phyloP scores from a whole-genome alignment of 2,113 vertebrate species.

The Colinus virginianus region DNA sequence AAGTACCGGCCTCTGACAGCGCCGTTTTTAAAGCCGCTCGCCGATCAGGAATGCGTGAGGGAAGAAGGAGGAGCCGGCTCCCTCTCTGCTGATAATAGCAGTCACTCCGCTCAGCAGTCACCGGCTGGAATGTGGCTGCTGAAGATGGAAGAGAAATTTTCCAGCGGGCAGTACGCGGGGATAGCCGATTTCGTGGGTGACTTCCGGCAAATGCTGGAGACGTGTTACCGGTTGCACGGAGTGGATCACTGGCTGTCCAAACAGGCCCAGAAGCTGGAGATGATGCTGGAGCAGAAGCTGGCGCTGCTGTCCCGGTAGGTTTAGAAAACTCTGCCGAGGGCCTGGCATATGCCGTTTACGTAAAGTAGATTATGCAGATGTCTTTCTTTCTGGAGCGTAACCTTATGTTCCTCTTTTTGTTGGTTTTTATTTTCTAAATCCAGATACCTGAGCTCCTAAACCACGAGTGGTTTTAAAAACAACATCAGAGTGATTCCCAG shows the following conservation, averaged over 20 bases:
- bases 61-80: constrained; percentile 2
- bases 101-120: neutral
- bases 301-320: constrained; percentile 91
- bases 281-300: constrained; percentile 96
- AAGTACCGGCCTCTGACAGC: constrained; percentile 88
- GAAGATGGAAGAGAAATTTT: constrained; percentile 92
- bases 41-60: neutral
- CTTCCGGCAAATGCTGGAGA: constrained; percentile 94
- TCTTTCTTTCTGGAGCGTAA: neutral
- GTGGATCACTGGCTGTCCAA: constrained; percentile 98
- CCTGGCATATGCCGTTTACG: neutral
- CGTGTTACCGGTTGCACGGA: constrained; percentile 91
- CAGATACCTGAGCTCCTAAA: neutral
- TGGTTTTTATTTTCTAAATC: no score
- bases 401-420: neutral
- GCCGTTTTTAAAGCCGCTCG: constrained; percentile 83
- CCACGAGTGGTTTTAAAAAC: neutral
- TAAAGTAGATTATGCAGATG: neutral
- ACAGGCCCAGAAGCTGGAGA: constrained; percentile 95
- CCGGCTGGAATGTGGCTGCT: constrained; percentile 82
- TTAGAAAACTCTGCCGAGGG: neutral
- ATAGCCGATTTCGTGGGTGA: constrained; percentile 95
- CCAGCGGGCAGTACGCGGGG: constrained; percentile 83
- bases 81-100: neutral
- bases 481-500: neutral